These are phyloP conservation scores for Eurystomus glaucurus DNA, from an alignment of 2,797 vertebrate species.

Conservation along the genomic window DNA sequence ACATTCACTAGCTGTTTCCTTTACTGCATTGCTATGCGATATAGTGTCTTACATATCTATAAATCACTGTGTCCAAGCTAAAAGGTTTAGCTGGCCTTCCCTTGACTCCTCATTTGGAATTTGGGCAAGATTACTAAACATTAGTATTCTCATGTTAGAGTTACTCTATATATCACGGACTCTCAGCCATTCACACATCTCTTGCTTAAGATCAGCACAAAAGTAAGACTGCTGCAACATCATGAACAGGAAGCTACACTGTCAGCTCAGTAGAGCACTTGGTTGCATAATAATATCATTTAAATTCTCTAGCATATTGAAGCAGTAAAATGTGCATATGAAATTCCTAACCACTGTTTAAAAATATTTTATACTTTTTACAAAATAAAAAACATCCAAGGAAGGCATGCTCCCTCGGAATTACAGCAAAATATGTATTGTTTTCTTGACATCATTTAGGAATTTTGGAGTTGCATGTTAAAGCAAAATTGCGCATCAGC, in stretches of 20 bases:
- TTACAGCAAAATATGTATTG: background rate
- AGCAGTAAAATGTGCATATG: background rate
- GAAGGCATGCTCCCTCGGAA: background rate
- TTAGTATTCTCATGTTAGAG: background rate
- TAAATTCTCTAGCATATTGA: background rate
- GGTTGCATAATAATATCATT: background rate
- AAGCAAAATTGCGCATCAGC: conserved; percentile 16
- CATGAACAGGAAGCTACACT: background rate
- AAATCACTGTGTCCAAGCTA: background rate
- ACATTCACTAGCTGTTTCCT: background rate
- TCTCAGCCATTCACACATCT: background rate
- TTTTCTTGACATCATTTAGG: background rate
- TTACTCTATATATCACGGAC: background rate
- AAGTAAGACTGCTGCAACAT: background rate
- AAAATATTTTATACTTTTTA: background rate
- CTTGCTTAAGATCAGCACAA: background rate
- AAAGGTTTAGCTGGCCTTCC: background rate
- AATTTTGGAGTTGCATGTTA: background rate
- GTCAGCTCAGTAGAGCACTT: background rate
- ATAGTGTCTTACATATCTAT: background rate
- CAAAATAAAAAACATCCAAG: background rate
- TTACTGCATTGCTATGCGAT: background rate
- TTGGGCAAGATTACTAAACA: background rate
- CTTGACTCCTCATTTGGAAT: background rate
- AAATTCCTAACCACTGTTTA: background rate